Evolutionary conservation across 1,140 invertebrate genomes (phyloP), one percentile per base, ranked within the genome.

Genomic region (Aphaenogaster rudis): DNA sequence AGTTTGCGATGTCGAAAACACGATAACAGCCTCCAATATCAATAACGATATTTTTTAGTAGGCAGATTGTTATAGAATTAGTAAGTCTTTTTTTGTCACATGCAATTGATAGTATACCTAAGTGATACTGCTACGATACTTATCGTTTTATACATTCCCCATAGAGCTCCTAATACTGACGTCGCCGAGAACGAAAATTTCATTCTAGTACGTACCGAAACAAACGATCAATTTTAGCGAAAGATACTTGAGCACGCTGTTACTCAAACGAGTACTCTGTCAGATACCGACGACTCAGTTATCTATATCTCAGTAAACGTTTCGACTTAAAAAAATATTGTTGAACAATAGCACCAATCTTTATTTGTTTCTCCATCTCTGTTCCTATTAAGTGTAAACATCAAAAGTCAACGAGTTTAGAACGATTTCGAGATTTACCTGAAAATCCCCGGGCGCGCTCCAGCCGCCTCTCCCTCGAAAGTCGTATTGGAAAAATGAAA

Each of bases 331-430:
- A 67, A 74, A 86, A 86, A 76, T 78, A 71, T 15, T 79, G 48
- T 69, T 80, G 33, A 79, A 79, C n/a, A 74, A 76, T 90, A 87
- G 88, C 88, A 89, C 84, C 88, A 90, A 90, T 82, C 9, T 82
- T 6, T 76, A 57, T 78, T 21, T 86, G 13, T 54, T 79, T 45
- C 33, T 52, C 57, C 17, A n/a, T 36, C 45, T 61, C 3, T 42
- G 11, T 42, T 5, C 48, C 45, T 71, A 33, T 79, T 28, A 4
- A 57, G 36, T 45, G 28, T 50, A 45, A 72, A 84, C 21, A 21
- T 48, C 15, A 82, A 82, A 50, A 48, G n/a, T 71, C n/a, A 64
- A 85, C 1, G 13, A 78, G 39, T 66, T 78, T 76, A 63, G 36
- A 84, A 76, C 45, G 11, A 13, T 86, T 48, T 82, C 15, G 28